Conservation (phyloP, 2,888 invertebrate genomes). For the Metacarcinus magister region DNA sequence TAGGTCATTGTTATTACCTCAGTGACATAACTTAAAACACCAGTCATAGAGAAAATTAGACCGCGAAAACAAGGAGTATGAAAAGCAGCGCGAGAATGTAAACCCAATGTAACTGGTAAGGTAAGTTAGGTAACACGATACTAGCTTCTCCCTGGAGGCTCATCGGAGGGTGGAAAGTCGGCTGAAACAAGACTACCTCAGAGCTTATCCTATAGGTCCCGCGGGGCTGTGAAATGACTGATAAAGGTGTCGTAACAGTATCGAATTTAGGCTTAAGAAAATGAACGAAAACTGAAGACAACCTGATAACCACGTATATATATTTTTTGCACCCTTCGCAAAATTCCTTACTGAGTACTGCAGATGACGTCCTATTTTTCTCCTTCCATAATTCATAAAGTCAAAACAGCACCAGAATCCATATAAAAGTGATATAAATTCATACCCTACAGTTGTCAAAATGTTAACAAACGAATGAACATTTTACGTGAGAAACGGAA, state of each 20-base stretch:
- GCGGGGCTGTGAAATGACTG: not conserved
- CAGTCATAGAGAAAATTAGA: not conserved
- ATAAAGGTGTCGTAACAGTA: not conserved
- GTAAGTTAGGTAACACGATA: not conserved
- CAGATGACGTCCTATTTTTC: not conserved
- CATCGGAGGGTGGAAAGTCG: not conserved
- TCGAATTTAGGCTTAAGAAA: not conserved
- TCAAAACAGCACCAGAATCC: not conserved
- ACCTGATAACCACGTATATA: not conserved
- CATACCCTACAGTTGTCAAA: too few species aligned
- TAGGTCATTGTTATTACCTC: too few species aligned
- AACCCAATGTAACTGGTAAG: too few species aligned
- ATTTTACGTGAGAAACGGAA: not conserved
- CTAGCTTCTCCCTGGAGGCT: not conserved
- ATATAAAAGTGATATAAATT: not conserved
- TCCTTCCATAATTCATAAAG: too few species aligned
- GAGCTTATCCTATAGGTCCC: not conserved
- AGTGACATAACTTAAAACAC: not conserved
- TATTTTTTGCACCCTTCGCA: not conserved
- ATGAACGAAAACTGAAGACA: constrained; percentile 1
- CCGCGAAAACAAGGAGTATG: too few species aligned
- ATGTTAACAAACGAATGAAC: not conserved
- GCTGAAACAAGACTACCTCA: not conserved
- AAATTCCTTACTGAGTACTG: not conserved
- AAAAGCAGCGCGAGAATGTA: too few species aligned